phyloP scores from a whole-genome alignment of 2,113 vertebrate species.

The Tilapia sparmanii region DNA sequence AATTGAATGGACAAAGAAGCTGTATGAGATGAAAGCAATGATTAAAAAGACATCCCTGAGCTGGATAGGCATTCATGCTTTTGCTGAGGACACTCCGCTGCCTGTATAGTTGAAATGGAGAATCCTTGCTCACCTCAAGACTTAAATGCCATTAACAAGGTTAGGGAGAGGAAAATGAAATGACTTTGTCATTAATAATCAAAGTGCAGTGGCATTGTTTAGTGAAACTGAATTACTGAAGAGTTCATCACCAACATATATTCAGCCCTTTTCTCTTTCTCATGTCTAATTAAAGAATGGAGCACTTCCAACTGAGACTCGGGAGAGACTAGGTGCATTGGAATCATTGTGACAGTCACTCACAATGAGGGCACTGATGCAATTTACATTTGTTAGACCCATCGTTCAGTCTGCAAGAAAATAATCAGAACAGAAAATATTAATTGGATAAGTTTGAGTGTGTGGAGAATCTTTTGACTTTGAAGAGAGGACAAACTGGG shows the following conservation, averaged over 20 bases:
- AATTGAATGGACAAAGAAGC: background rate
- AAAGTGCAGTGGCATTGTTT: background rate
- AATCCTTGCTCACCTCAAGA: background rate
- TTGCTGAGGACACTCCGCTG: background rate
- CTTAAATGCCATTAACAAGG: background rate
- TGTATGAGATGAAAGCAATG: background rate
- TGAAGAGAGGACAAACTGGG: background rate
- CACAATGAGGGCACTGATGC: background rate
- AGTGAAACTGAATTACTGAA: background rate
- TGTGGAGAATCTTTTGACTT: background rate
- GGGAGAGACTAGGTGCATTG: background rate
- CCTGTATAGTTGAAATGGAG: background rate
- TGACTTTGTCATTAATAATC: background rate
- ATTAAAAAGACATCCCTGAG: background rate
- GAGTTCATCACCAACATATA: background rate
- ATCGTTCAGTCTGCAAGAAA: background rate
- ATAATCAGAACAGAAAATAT: background rate
- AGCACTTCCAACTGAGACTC: background rate
- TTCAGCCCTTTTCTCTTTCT: background rate
- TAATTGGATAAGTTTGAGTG: background rate
- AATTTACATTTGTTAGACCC: background rate
- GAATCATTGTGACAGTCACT: background rate
- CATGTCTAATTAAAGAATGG: background rate
- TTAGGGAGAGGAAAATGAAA: background rate
- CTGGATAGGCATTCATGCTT: background rate